phyloP scores from a whole-genome alignment of 2,113 vertebrate genomes.

The Uropsilus gracilis region DNA sequence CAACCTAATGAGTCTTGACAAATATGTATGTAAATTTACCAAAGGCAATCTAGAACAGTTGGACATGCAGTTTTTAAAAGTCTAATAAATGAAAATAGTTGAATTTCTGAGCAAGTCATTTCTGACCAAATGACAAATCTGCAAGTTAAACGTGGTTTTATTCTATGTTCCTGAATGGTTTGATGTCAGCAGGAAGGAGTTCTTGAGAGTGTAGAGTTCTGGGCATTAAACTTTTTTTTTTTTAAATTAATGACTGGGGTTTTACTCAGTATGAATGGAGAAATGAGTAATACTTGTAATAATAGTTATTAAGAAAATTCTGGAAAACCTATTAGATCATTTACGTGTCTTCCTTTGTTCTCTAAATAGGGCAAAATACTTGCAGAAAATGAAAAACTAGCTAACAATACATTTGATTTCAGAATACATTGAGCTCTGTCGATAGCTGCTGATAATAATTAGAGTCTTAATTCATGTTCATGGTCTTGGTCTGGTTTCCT shows the following conservation, averaged over 20 bases:
- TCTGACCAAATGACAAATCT: neutral
- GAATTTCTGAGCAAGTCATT: constrained; percentile 4
- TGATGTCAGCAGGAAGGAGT: neutral
- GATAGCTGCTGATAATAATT: neutral
- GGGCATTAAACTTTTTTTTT: constrained; percentile 7
- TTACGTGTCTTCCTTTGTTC: constrained; percentile 27
- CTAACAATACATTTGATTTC: constrained; percentile 43
- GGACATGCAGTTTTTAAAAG: neutral
- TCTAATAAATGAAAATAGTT: constrained; percentile 15
- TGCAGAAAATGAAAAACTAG: constrained; percentile 34
- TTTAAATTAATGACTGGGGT: neutral
- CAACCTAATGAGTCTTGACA: neutral
- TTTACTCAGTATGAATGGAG: neutral
- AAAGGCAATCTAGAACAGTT: neutral
- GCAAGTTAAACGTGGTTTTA: neutral
- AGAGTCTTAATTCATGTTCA: neutral
- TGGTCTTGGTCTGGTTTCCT: constrained; percentile 30
- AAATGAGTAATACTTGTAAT: constrained; percentile 12
- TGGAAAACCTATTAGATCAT: neutral
- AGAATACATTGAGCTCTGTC: neutral
- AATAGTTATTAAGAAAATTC: constrained; percentile 12
- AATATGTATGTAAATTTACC: neutral
- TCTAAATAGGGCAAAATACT: constrained; percentile 27
- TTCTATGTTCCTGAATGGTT: neutral
- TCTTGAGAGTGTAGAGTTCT: neutral